A percentile compares a stretch with the other conserved stretches of the same genome.
These are phyloP conservation scores for Silurus asotus DNA, from an alignment of 2,113 vertebrate genomes.

Conservation along the genomic window DNA sequence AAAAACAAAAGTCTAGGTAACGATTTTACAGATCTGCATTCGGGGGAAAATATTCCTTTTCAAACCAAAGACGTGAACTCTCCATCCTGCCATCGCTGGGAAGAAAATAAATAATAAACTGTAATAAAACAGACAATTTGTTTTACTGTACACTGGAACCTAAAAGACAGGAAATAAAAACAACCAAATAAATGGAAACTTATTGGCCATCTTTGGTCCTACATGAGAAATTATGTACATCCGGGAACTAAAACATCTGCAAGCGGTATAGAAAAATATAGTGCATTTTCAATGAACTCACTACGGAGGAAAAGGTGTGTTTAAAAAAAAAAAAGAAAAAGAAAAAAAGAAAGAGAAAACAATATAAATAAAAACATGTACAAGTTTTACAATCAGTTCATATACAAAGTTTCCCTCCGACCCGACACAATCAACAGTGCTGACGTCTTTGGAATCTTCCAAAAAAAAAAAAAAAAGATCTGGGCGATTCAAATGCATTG, in stretches of 20 bases:
- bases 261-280: conserved; percentile 99
- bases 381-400: conserved; percentile 98
- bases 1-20: conserved; percentile 86
- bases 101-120: conserved; percentile 95
- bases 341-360: conserved; percentile 61
- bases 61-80: conserved; percentile 79
- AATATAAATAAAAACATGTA: conserved; percentile 99
- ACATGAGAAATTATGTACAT: conserved; percentile 91
- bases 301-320: conserved; percentile 93
- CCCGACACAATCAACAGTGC: conserved; percentile 85
- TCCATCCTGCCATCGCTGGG: conserved; percentile 81
- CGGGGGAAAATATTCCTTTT: conserved; percentile 78
- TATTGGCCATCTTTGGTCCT: conserved; percentile 98
- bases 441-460: conserved; percentile 93
- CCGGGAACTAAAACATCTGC: conserved; percentile 67
- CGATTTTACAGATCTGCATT: conserved; percentile 84
- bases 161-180: conserved; percentile 67
- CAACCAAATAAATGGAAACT: conserved; percentile 74
- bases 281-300: conserved; percentile 99
- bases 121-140: conserved; percentile 85
- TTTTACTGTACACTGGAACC: conserved; percentile 89
- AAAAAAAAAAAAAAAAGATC: conserved; percentile 65
- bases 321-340: conserved; percentile 65
- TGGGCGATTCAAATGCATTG: conserved; percentile 37
- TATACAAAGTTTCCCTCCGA: conserved; percentile 87